A percentile compares a stretch with the other conserved stretches of the same genome.
These are phyloP conservation scores for Pseudomugil tenellus DNA, from an alignment of 2,797 vertebrate species.

Conservation along the genomic window DNA sequence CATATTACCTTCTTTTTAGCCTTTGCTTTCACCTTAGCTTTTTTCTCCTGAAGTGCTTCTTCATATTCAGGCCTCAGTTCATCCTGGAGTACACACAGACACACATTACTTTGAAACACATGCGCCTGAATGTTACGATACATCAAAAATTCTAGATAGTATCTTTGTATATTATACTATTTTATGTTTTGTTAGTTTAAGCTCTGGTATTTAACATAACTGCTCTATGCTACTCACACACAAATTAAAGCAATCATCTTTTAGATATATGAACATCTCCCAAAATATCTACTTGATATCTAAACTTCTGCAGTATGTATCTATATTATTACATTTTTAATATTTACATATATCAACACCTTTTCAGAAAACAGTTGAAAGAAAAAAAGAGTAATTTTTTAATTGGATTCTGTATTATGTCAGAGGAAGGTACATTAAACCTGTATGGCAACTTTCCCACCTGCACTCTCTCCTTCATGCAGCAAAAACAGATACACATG, in stretches of 20 bases:
- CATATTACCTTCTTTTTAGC: conserved; percentile 65
- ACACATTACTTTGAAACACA: neutral
- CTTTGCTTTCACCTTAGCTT: conserved; percentile 79
- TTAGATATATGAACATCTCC: neutral
- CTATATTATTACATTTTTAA: neutral
- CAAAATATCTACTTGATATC: neutral
- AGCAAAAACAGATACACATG: conserved; percentile 33
- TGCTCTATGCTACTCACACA: too few species aligned
- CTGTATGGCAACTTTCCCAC: conserved; percentile 51
- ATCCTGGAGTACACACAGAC: conserved; percentile 77
- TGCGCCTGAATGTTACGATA: neutral
- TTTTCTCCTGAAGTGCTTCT: conserved; percentile 89
- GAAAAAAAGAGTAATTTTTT: neutral
- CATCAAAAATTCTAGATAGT: neutral
- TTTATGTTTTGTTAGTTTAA: neutral
- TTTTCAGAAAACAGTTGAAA: neutral
- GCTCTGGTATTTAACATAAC: neutral
- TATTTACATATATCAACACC: neutral
- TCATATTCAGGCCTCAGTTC: conserved; percentile 94
- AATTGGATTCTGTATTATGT: neutral
- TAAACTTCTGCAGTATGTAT: neutral
- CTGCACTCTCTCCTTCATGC: conserved; percentile 79
- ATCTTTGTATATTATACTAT: neutral
- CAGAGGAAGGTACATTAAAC: neutral
- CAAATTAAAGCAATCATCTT: neutral